phyloP scores from a whole-genome alignment of 2,113 vertebrate genomes.

The Montifringilla adamsi region DNA sequence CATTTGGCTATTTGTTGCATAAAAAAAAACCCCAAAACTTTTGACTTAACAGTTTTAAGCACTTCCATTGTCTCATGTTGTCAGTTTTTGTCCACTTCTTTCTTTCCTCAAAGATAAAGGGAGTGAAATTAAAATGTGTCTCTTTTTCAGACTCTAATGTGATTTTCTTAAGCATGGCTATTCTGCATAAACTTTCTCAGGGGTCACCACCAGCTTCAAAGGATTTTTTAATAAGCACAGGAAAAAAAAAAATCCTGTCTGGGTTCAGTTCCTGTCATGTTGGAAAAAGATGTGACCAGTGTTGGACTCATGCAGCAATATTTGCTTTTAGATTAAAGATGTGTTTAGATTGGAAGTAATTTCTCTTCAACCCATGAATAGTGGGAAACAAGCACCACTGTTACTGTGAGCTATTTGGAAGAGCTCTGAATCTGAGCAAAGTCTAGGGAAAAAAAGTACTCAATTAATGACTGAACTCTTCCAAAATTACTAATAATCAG shows the following conservation, averaged over 20 bases:
- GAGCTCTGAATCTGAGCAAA: not conserved
- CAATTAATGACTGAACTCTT: not conserved
- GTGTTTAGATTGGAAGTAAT: slow-evolving; percentile 9
- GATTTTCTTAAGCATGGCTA: not conserved
- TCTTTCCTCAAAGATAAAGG: not conserved
- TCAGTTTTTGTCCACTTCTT: not conserved
- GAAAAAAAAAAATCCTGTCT: not conserved
- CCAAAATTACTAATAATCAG: not conserved
- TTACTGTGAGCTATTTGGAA: not conserved
- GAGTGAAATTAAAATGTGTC: slow-evolving; percentile 5
- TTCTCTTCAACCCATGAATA: not conserved
- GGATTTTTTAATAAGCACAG: slow-evolving; percentile 21
- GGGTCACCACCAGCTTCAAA: slow-evolving; percentile 39
- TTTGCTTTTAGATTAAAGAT: slow-evolving; percentile 35
- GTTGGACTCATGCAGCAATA: not conserved
- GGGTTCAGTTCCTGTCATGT: slow-evolving; percentile 57
- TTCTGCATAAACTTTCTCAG: slow-evolving; percentile 32
- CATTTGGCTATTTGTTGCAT: slow-evolving; percentile 2
- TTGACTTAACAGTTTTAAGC: not conserved
- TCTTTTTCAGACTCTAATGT: not conserved
- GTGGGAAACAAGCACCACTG: not conserved
- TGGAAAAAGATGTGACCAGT: slow-evolving; percentile 50
- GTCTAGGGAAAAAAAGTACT: not conserved
- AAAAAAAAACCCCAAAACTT: not conserved
- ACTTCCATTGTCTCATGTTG: not conserved